These are phyloP conservation scores for Malurus leucopterus DNA, from an alignment of 2,797 vertebrate species.

Conservation along the genomic window DNA sequence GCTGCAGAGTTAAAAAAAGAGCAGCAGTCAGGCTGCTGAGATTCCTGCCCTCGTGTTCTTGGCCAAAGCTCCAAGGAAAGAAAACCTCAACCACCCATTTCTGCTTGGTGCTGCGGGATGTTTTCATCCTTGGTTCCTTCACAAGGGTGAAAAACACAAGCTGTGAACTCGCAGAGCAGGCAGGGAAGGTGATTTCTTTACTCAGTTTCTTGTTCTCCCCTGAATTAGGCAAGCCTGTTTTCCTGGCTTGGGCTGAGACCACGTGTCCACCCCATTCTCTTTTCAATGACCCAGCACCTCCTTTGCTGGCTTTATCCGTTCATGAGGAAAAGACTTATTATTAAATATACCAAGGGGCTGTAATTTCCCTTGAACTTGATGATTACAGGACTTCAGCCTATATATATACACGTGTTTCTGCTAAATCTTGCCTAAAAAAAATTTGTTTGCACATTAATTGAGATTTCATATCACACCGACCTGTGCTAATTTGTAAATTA, in stretches of 20 bases:
- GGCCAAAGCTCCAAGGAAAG: not conserved
- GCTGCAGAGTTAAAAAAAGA: not conserved
- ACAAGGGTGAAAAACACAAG: not conserved
- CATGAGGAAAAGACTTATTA: not conserved
- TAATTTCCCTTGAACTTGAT: not conserved
- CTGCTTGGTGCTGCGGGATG: not conserved
- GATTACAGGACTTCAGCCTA: not conserved
- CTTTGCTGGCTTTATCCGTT: not conserved
- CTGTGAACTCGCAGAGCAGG: not conserved
- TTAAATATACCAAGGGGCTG: not conserved
- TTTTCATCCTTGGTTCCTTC: not conserved
- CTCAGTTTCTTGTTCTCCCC: not conserved
- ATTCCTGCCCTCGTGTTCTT: not conserved
- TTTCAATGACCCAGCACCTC: not conserved
- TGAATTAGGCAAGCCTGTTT: not conserved
- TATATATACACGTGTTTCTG: not conserved
- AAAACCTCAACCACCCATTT: not conserved
- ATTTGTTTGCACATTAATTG: not conserved
- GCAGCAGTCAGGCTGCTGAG: not conserved
- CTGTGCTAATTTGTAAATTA: not conserved
- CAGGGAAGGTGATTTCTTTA: not conserved
- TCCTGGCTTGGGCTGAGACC: not conserved
- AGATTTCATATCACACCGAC: not conserved
- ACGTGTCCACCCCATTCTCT: not conserved
- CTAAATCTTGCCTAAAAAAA: not conserved